These are phyloP conservation scores for Podotricha telesiphe DNA, from an alignment of 2,888 invertebrate genomes.

Conservation along the genomic window DNA sequence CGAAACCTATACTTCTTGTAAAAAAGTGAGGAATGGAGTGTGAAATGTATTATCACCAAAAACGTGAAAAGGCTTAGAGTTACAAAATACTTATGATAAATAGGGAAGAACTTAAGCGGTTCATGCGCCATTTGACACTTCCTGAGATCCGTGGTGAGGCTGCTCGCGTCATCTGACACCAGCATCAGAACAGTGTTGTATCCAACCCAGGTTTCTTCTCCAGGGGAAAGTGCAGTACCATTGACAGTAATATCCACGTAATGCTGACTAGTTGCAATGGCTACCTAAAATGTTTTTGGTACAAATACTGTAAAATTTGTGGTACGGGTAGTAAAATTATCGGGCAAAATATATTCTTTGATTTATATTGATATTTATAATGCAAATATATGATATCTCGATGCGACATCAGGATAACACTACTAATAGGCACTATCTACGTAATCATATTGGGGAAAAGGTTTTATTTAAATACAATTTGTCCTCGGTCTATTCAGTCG, in stretches of 20 bases:
- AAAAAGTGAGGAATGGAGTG: no score
- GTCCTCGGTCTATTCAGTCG: no score
- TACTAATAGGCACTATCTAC: no score
- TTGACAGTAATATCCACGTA: conserved; percentile 61
- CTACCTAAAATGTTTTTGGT: conserved; percentile 50
- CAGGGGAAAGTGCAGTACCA: conserved; percentile 63
- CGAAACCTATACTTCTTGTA: no score
- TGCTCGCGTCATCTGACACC: conserved; percentile 51
- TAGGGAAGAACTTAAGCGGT: conserved; percentile 56
- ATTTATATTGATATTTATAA: no score
- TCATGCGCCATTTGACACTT: conserved; percentile 54
- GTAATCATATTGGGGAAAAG: no score
- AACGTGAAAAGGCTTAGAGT: neutral
- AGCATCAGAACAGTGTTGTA: conserved; percentile 49
- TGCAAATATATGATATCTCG: no score
- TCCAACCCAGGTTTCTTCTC: conserved; percentile 59
- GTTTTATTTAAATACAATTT: no score
- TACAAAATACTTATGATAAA: conserved; percentile 53
- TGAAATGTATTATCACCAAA: neutral
- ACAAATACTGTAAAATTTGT: neutral
- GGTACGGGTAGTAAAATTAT: no score
- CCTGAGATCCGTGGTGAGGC: conserved; percentile 52
- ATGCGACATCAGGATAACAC: no score
- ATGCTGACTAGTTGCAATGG: conserved; percentile 51
- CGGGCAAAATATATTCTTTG: no score